These are phyloP conservation scores for Hippocampus abdominalis DNA, from an alignment of 2,113 vertebrate genomes.

Conservation along the genomic window DNA sequence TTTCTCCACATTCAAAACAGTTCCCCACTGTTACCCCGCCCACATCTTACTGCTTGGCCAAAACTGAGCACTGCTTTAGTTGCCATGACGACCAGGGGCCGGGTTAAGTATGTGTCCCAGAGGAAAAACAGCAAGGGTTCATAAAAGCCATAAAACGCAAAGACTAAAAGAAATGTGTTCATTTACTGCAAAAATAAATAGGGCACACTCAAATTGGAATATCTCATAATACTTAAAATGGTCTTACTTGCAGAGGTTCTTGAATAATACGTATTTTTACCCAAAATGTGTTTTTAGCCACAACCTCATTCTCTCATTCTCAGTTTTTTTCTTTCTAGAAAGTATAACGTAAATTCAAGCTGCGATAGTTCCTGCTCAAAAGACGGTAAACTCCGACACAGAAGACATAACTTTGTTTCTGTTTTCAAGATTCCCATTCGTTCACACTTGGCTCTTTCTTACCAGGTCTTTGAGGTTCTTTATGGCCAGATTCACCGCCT, in stretches of 20 bases:
- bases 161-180: not conserved
- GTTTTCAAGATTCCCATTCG: not conserved
- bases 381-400: not conserved
- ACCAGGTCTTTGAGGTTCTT: constrained; percentile 92
- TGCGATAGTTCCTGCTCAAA: not conserved
- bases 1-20: too few species aligned
- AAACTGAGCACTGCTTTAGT: too few species aligned
- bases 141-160: too few species aligned
- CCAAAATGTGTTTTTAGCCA: not conserved
- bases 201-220: not conserved
- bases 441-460: constrained; percentile 22
- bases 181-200: not conserved
- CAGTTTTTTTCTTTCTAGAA: not conserved
- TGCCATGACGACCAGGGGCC: too few species aligned
- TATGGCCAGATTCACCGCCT: constrained; percentile 83
- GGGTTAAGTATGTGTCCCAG: too few species aligned
- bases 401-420: not conserved
- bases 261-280: not conserved
- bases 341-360: not conserved
- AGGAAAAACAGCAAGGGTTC: too few species aligned
- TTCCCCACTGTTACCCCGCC: too few species aligned
- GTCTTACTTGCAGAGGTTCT: not conserved
- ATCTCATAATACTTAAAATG: not conserved
- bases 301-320: not conserved
- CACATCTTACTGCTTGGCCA: too few species aligned